Base-by-base conservation (phyloP, 2,113 vertebrate species). In the Cnemophilus loriae region DNA sequence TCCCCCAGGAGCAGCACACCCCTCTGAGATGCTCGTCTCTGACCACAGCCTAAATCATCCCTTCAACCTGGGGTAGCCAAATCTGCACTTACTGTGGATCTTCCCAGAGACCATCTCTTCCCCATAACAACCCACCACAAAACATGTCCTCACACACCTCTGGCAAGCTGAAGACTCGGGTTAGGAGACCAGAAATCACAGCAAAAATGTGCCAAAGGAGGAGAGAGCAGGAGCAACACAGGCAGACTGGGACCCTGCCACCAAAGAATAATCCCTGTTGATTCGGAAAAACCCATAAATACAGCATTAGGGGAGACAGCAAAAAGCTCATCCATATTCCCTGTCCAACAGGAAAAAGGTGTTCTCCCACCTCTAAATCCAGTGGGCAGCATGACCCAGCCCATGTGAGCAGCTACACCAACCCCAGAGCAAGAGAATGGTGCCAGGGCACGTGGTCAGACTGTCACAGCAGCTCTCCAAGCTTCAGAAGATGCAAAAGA, bases 401-500 rank as follows among this genome's bases (percentile, higher is more conserved):
- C 61, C 57, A 1, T 0, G 2, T 2, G 33, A 55, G 55, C 26
- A 14, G 22, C 4, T 6, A 23, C 37, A 74, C 33, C 55, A 42
- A 13, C 6, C 55, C 18, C 69, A 77, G 35, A 19, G n/a, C 44
- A 11, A 8, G 53, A 7, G 11, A 50, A 16, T 0, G 0, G 42
- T 10, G 14, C 84, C 63, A 53, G 68, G 37, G 28, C 15, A 1
- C 0, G 4, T 1, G 0, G 30, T 8, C 41, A 4, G 1, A 7
- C 18, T 28, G 24, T 3, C 71, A 21, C 80, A 79, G 74, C 84
- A 78, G 37, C 60, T 28, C 68, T 27, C 44, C 18, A 39, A 24
- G 33, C n/a, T 60, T 35, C 59, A 30, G 12, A n/a, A 63, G n/a
- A 27, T 42, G 23, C 33, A 3, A 13, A 33, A 32, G 16, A 56